Percentiles rank a stretch among this genome's conserved stretches.
Evolutionary conservation across 1,140 invertebrate species (phyloP).

Genomic region (Zaprionus camerounensis): DNA sequence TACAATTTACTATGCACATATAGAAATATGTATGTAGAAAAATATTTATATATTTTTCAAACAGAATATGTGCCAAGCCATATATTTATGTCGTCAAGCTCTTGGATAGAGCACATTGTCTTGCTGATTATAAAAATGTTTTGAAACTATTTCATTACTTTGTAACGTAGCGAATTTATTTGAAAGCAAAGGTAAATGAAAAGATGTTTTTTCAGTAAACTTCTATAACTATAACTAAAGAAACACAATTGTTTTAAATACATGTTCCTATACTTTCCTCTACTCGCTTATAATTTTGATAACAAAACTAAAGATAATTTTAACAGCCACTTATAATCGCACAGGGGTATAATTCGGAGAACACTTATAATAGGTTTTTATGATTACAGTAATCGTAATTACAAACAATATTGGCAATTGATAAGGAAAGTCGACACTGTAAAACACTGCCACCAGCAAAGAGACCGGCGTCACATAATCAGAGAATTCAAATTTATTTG

Average conservation of each 20-base stretch:
- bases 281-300: not conserved
- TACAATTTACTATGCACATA: not conserved
- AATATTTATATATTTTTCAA: not conserved
- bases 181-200: not conserved
- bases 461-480: slow-evolving; percentile 38
- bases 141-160: not conserved
- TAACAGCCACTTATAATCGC: slow-evolving; percentile 16
- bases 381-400: slow-evolving; percentile 50
- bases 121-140: not conserved
- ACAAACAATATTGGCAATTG: slow-evolving; percentile 31
- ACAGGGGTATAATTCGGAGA: slow-evolving; percentile 10
- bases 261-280: not conserved
- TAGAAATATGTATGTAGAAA: not conserved
- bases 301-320: slow-evolving; percentile 16
- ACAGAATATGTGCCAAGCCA: not conserved
- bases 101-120: not conserved
- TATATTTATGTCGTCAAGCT: slow-evolving; percentile 1
- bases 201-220: not conserved
- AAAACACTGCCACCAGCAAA: slow-evolving; percentile 56
- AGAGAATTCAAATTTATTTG: slow-evolving; percentile 31
- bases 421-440: slow-evolving; percentile 47
- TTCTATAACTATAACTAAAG: not conserved
- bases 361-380: slow-evolving; percentile 29
- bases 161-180: slow-evolving; percentile 31
- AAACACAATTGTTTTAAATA: not conserved